Evolutionary conservation across 1,140 invertebrate genomes (phyloP).

Genomic region (Cephus cinctus): DNA sequence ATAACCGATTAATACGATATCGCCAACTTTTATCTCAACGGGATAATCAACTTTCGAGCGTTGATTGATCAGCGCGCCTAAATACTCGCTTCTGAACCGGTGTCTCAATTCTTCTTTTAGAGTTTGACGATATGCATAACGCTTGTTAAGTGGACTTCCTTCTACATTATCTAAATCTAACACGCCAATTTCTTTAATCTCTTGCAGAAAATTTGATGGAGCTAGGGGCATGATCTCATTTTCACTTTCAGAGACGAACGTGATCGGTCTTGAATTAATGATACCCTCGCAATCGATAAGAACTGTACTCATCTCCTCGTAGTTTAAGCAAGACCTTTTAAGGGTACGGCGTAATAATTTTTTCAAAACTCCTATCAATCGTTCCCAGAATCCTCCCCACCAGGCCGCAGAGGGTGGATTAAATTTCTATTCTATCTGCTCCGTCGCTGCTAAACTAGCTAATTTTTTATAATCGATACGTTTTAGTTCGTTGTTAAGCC

Average conservation of each 20-base stretch:
- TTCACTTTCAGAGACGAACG: conserved; percentile 27
- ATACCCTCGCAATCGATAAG: conserved; percentile 35
- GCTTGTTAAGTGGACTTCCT: not conserved
- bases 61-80: conserved; percentile 4
- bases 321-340: conserved; percentile 26
- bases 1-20: conserved; percentile 19
- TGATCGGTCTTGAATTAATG: conserved; percentile 41
- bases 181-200: conserved; percentile 16
- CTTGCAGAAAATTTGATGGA: conserved; percentile 24
- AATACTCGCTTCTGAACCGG: conserved; percentile 15
- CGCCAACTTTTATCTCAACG: conserved; percentile 7
- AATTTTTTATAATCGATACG: conserved; percentile 15
- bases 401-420: conserved; percentile 43
- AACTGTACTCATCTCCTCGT: conserved; percentile 37
- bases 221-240: conserved; percentile 9
- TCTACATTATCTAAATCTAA: conserved; percentile 18
- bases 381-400: conserved; percentile 49
- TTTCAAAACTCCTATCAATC: conserved; percentile 45
- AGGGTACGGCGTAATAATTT: conserved; percentile 29
- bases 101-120: conserved; percentile 4
- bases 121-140: not conserved
- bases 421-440: conserved; percentile 39
- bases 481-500: conserved; percentile 19
- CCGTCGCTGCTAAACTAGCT: conserved; percentile 1
- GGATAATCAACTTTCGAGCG: not conserved